Evolutionary conservation across 2,113 vertebrate species (phyloP), one percentile per base, ranked within the genome.

Genomic region (Pycnonotus jocosus): DNA sequence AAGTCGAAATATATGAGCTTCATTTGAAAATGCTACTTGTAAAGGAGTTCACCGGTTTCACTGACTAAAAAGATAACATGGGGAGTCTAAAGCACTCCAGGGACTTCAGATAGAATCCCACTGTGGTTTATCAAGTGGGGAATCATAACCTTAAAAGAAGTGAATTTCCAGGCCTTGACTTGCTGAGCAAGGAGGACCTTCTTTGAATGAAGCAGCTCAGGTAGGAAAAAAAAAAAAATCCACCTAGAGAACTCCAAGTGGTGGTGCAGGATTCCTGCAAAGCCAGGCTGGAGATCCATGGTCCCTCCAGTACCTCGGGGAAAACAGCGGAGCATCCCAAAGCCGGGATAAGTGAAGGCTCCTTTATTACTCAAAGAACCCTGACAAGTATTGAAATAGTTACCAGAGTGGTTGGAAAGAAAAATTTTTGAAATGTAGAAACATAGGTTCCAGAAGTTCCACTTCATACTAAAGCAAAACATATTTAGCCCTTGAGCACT

Each of bases 41-140:
- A 91, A 96, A 69, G 81, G 47, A 97, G 68, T 94, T 95, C 90
- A 96, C 83, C 89, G 84, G 93, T 93, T 96, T 95, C 89, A 95
- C 81, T 87, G 86, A 92, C 80, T 93, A 84, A 96, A 88, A 92
- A 87, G 79, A 57, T 31, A 93, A 73, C 85, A 86, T 45, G 50
- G 78, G 64, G 94, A 91, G 86, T 92, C 81, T 74, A 79, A 80
- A 96, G 66, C 74, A 86, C 93, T 96, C 96, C 86, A 81, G 96
- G 96, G 95, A 96, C 93, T 97, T 96, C 54, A 25, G 56, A 57
- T 15, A 70, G 70, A 97, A 93, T 97, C 90, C 93, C 92, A 91
- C 93, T 91, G 94, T 74, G 96, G 92, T 92, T 96, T 81, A 53
- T 60, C 71, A 79, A 91, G 70, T 64, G 48, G 78, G 77, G 91